Conservation (phyloP, 2,113 vertebrate species). For the Takifugu bimaculatus region DNA sequence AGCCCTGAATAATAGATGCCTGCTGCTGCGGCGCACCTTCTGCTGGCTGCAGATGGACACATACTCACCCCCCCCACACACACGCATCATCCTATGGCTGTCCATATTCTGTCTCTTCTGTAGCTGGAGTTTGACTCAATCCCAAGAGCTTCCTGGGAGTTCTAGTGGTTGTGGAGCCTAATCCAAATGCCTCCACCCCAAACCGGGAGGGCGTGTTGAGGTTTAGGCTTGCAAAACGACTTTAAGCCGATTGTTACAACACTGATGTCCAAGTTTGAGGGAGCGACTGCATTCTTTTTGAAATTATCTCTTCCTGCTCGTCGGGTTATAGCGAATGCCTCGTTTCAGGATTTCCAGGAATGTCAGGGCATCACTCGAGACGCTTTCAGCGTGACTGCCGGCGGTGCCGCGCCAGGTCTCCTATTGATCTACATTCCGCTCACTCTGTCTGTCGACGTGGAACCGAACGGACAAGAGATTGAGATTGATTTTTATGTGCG, state of each 20-base stretch:
- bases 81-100: slow-evolving; percentile 2
- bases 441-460: slow-evolving; percentile 17
- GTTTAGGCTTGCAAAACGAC: no score
- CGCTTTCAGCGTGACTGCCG: slow-evolving; percentile 34
- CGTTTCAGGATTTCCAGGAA: slow-evolving; percentile 44
- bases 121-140: slow-evolving; percentile 71
- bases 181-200: slow-evolving; percentile 3
- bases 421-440: slow-evolving; percentile 33
- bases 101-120: slow-evolving; percentile 66
- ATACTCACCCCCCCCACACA: no score
- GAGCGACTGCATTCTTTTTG: no score
- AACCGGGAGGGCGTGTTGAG: no score
- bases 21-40: no score
- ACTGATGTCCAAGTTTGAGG: no score
- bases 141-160: slow-evolving; percentile 42
- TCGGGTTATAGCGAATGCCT: not conserved
- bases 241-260: no score
- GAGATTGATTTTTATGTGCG: slow-evolving; percentile 44
- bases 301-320: no score
- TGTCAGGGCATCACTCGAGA: slow-evolving; percentile 11
- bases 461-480: slow-evolving; percentile 41
- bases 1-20: slow-evolving; percentile 13
- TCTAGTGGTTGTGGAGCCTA: slow-evolving; percentile 46
- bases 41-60: no score
- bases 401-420: slow-evolving; percentile 17